Base-by-base conservation (phyloP, 2,797 vertebrate genomes). In the Betta splendens region DNA sequence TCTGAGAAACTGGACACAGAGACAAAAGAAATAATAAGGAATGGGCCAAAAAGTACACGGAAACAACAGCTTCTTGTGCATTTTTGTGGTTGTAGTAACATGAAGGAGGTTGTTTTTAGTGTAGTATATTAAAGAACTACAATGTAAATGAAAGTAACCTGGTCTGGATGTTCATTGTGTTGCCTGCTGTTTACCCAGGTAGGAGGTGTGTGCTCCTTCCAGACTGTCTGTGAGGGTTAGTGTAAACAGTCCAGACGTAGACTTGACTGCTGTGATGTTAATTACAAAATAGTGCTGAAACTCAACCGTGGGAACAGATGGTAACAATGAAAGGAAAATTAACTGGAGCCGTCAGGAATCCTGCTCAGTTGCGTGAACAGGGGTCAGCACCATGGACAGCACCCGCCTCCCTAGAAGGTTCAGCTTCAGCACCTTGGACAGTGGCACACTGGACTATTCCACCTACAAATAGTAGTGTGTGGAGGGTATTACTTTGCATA, bases 381-480 rank as follows among this genome's bases (percentile, higher is more conserved):
- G 0, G 4, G 20, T 9, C 13, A 71, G 65, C 26, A 69, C 61
- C 71, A 56, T 0, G 33, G 77, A 74, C 60, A 77, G 69, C 52
- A 72, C 64, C 45, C 1, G 2, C 26, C 23, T 56, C 48, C 33
- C 23, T 1, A 16, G 9, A 1, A 7, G 15, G 15, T 36, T 6
- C 29, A 1, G 35, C 58, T 60, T 64, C 72, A 75, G 70, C 49
- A 79, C 72, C 65, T 9, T 9, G 54, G 77, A 75, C 62, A 77
- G 65, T n/a, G 40, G 43, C 16, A n/a, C 16, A 8, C n/a, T n/a
- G n/a, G n/a, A n/a, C n/a, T n/a, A n/a, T n/a, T n/a, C n/a, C n/a
- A n/a, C n/a, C n/a, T n/a, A n/a, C n/a, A n/a, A n/a, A n/a, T n/a
- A n/a, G n/a, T n/a, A n/a, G n/a, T n/a, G n/a, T n/a, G n/a, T n/a